Evolutionary conservation across 2,888 invertebrate genomes (phyloP).

Genomic region (Rhamnusium bicolor): DNA sequence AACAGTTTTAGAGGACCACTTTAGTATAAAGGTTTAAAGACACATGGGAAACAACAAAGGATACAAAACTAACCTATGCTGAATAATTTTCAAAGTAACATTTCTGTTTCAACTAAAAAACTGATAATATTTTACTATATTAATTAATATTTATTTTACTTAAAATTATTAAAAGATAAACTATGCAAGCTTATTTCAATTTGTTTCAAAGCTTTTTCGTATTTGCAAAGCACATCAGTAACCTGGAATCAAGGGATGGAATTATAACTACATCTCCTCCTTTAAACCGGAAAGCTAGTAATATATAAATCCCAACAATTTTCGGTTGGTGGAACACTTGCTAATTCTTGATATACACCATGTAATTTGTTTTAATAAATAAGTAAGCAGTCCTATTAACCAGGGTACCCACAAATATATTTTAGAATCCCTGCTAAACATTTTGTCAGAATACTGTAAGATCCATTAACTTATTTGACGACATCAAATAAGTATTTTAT

Average conservation of each 20-base stretch:
- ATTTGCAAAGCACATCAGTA: conserved; percentile 6
- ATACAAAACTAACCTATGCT: too few species aligned
- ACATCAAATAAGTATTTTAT: too few species aligned
- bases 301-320: conserved; percentile 21
- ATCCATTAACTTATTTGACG: too few species aligned
- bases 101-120: too few species aligned
- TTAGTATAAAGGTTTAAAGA: too few species aligned
- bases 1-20: too few species aligned
- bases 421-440: not conserved
- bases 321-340: not conserved
- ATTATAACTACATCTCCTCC: conserved; percentile 7
- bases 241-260: not conserved
- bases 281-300: conserved; percentile 10
- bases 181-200: too few species aligned
- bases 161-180: too few species aligned
- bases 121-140: too few species aligned
- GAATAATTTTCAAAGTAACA: too few species aligned
- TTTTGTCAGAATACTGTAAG: not conserved
- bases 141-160: too few species aligned
- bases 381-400: conserved; percentile 4
- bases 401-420: not conserved
- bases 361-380: conserved; percentile 19
- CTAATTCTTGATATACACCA: conserved; percentile 11
- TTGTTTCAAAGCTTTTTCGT: not conserved
- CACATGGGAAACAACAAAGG: too few species aligned